Evolutionary conservation across 37 sponge, comb jelly and placozoan species (phyloP), one percentile per base, ranked within the genome.

Genomic region (Diacarnus erythraeanus): DNA sequence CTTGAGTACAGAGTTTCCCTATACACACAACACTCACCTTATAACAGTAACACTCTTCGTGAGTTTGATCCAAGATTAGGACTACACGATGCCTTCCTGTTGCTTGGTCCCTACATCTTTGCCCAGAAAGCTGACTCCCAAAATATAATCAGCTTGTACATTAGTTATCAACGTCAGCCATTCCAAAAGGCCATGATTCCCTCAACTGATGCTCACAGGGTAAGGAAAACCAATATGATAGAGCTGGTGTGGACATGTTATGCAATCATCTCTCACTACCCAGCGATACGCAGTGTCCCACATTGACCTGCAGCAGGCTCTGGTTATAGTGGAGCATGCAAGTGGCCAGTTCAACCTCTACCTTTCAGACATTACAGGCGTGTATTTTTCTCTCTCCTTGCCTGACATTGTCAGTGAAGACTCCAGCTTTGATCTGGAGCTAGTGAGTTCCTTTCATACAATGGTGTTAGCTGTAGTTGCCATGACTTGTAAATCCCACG

Each of bases 1-100:
- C 72, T 69, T 2, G 40, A 77, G 47, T 56, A 36, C 57, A 78
- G 80, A n/a, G 89, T 88, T 27, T 30, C 38, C 29, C 75, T 88
- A 25, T 83, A 71, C 61, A 72, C 42, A 1, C 78, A 83, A 31
- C 63, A n/a, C 43, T 63, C 22, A 57, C 89, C 89, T 5, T 88
- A 73, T 63, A 44, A 39, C 25, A 23, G 1, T 42, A 57, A 39
- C 34, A 44, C 77, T 30, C 60, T 15, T 21, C 21, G 27, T 3
- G 92, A 80, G 42, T 80, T 92, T 80, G 92, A 92, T 41, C 66
- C 88, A 9, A 69, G 12, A 37, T 71, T 92, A 38, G 92, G 88
- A 27, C 41, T 21, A 0, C 79, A 83, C 40, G 84, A 80, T 29
- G 71, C 18, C 43, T 92, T 92, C 39, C 23, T 71, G 0, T 10